These are phyloP conservation scores for Chauna torquata DNA, from an alignment of 2,113 vertebrate genomes.

Conservation along the genomic window DNA sequence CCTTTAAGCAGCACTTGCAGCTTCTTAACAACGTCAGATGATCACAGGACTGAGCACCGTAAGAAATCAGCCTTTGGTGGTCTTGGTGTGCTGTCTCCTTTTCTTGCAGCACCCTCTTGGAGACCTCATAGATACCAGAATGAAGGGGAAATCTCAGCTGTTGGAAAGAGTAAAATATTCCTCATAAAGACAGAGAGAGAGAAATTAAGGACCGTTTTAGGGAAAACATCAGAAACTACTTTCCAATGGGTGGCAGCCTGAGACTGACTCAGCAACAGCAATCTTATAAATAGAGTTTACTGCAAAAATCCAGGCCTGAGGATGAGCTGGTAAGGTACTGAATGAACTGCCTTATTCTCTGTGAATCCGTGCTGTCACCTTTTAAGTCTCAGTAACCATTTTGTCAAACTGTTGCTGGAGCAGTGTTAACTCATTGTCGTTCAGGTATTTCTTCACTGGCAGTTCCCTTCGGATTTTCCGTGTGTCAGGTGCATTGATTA, in stretches of 20 bases:
- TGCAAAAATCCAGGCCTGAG: neutral
- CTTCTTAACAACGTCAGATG: neutral
- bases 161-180: neutral
- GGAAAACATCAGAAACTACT: neutral
- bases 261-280: neutral
- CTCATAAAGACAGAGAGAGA: neutral
- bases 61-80: neutral
- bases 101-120: neutral
- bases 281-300: fast-evolving
- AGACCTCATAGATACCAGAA: neutral
- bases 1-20: neutral
- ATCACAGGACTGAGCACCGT: neutral
- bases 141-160: neutral
- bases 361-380: neutral
- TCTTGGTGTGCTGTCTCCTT: neutral
- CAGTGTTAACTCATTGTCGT: neutral
- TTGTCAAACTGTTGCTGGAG: neutral
- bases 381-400: neutral
- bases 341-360: neutral
- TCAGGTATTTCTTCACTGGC: neutral
- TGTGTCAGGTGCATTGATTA: neutral
- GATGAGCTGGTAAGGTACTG: neutral
- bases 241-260: neutral
- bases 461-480: neutral
- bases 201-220: neutral